These are phyloP conservation scores for Melanostoma scalare DNA, from an alignment of 2,888 invertebrate species.

Conservation along the genomic window DNA sequence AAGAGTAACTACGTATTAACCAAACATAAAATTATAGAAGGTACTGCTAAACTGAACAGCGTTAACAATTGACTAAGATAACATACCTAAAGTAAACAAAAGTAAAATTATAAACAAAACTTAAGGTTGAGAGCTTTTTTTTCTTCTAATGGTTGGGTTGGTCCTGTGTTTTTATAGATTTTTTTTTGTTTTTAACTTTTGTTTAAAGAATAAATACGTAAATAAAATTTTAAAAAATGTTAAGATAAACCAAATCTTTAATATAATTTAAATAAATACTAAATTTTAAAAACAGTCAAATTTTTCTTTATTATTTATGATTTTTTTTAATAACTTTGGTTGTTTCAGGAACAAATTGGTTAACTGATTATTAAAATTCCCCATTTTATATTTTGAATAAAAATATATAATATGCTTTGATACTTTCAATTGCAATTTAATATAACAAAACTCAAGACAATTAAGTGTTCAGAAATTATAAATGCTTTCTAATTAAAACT, in stretches of 20 bases:
- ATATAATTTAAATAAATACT: slow-evolving; percentile 59
- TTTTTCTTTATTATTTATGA: slow-evolving; percentile 67
- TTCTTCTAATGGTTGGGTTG: slow-evolving; percentile 1
- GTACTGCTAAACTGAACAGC: slow-evolving; percentile 68
- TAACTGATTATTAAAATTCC: slow-evolving; percentile 71
- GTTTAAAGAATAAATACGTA: slow-evolving; percentile 37
- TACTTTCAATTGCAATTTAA: slow-evolving; percentile 72
- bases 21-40: slow-evolving; percentile 22
- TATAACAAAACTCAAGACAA: slow-evolving; percentile 68
- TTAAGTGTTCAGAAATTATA: slow-evolving; percentile 37
- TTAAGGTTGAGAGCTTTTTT: slow-evolving; percentile 26
- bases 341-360: slow-evolving; percentile 80
- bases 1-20: slow-evolving; percentile 58
- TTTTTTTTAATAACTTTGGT: slow-evolving; percentile 79
- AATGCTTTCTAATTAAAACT: slow-evolving; percentile 34
- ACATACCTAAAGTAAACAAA: slow-evolving; percentile 36
- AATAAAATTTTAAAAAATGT: slow-evolving; percentile 52
- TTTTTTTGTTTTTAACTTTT: slow-evolving; percentile 14
- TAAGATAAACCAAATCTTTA: slow-evolving; percentile 62
- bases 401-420: slow-evolving; percentile 60
- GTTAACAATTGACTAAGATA: slow-evolving; percentile 62
- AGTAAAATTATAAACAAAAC: slow-evolving; percentile 22
- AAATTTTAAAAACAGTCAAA: slow-evolving; percentile 42
- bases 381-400: slow-evolving; percentile 65
- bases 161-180: slow-evolving; percentile 6